Base-by-base conservation (phyloP, 1,140 invertebrate genomes). In the Drosophila bifasciata region DNA sequence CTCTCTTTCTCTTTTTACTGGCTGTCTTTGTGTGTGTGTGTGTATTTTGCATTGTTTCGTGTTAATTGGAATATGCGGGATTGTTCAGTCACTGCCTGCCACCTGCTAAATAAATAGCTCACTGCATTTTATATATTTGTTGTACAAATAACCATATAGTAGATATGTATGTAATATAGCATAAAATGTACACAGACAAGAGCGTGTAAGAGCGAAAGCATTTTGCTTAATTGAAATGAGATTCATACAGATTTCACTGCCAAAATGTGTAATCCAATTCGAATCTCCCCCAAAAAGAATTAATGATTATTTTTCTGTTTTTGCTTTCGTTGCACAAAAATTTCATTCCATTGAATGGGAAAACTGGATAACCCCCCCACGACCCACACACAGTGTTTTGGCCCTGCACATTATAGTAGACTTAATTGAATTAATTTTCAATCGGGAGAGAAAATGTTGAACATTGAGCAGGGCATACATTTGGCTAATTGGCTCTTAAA, bases 41-140 rank as follows among this genome's bases (percentile, higher is more conserved):
- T 53, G 43, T 41, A 36, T 32, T 68, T 56, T 53, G 43, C 49
- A 36, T 32, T 53, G 41, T 13, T 17, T 57, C 51, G 79, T 78
- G 74, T 84, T 83, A 83, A 81, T 81, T 81, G 79, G 63, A 81
- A 83, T 83, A 69, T 69, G 32, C 62, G 44, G 66, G 66, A 48
- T 68, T 56, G 43, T 39, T 56, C 66, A 68, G 62, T 71, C 66
- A 60, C 45, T 36, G 32, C 32, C 32, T 57, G 41, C 43, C 78
- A 81, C 79, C 79, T 81, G 79, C 69, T 83, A 78, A 81, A 81
- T 83, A 83, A 81, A 81, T 84, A 74, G 78, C 74, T 78, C 63
- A 74, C 69, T 62, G 57, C 49, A 69, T 56, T 76, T 80, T 53
- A 76, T 79, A 76, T 45, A 56, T 60, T 69, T 67, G 19, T 57